A percentile compares a stretch with the other conserved stretches of the same genome.
phyloP scores from a whole-genome alignment of 2,113 vertebrate genomes.

The Podiceps cristatus region DNA sequence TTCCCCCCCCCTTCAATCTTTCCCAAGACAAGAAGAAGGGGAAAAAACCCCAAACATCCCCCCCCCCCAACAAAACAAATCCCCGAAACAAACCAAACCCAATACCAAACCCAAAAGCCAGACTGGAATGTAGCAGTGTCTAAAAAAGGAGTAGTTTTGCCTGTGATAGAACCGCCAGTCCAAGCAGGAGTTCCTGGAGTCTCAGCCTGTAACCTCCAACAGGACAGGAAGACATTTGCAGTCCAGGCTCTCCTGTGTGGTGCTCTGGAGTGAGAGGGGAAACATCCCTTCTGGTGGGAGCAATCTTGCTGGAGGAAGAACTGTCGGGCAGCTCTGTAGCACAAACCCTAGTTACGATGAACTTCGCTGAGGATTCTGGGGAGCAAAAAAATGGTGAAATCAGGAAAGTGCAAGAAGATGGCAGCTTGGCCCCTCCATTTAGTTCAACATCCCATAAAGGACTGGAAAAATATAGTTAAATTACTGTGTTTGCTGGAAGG shows the following conservation, averaged over 20 bases:
- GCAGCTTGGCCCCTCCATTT: background rate
- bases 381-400: background rate
- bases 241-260: background rate
- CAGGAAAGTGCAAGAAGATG: background rate
- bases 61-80: too few species aligned
- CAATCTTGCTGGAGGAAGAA: background rate
- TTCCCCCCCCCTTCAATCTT: background rate
- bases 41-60: too few species aligned
- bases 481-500: background rate
- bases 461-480: background rate
- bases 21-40: background rate
- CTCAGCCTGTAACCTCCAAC: background rate
- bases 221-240: background rate
- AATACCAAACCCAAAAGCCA: background rate
- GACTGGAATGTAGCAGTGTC: background rate
- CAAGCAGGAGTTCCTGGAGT: background rate
- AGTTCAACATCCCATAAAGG: background rate
- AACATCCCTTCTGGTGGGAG: background rate
- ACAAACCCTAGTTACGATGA: background rate
- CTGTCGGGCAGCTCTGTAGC: background rate
- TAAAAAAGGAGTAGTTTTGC: background rate
- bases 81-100: too few species aligned
- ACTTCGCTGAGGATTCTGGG: background rate
- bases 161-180: background rate
- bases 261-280: background rate